phyloP scores from a whole-genome alignment of 2,797 vertebrate genomes.

The Sebastes diaconus region DNA sequence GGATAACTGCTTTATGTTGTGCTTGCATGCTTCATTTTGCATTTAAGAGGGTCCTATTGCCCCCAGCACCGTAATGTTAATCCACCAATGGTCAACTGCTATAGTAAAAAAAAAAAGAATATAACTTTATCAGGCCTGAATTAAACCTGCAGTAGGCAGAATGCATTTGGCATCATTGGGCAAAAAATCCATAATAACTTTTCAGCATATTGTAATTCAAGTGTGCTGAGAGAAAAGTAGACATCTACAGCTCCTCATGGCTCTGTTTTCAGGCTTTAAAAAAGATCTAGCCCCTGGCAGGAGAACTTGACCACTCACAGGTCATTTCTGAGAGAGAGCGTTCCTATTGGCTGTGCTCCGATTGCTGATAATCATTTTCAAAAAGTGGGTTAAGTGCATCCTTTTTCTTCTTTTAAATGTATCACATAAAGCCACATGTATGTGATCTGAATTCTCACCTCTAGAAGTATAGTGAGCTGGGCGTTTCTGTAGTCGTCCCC shows the following conservation, averaged over 20 bases:
- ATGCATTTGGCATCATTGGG: accelerated
- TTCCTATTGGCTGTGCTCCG: no score
- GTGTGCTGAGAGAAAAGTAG: no score
- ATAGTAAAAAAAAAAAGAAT: background rate
- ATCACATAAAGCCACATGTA: background rate
- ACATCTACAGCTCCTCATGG: no score
- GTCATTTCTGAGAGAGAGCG: no score
- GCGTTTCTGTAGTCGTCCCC: slow-evolving; percentile 90
- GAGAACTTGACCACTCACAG: no score
- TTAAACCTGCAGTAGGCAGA: background rate
- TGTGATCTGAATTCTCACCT: slow-evolving; percentile 76
- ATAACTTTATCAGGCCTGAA: background rate
- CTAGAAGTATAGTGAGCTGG: slow-evolving; percentile 88
- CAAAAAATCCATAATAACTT: no score
- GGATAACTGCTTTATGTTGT: background rate
- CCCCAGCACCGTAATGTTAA: background rate
- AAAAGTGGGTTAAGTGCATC: background rate
- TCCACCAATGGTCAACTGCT: background rate
- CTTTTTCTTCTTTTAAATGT: background rate
- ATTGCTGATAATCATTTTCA: background rate
- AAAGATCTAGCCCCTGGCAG: no score
- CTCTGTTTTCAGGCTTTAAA: no score
- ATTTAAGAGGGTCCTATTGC: background rate
- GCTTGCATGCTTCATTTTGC: background rate
- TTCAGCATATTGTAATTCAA: no score